Conservation (phyloP, 2,888 invertebrate genomes). For the Caradrina clavipalpis region DNA sequence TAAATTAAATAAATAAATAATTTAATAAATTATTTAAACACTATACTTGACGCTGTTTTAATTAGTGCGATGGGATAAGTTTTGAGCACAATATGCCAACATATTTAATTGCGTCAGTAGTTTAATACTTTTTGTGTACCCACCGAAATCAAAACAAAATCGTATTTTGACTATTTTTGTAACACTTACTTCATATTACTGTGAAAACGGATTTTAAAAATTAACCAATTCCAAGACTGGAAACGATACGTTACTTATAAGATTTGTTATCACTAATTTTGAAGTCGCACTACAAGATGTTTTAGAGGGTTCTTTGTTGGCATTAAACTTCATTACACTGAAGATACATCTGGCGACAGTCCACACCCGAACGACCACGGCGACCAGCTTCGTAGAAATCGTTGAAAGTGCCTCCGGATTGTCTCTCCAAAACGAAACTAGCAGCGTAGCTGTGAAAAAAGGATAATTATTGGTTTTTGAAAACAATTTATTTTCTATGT, state of each 20-base stretch:
- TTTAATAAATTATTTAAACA: conserved; percentile 87
- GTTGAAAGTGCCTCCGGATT: conserved; percentile 94
- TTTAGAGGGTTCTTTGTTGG: conserved; percentile 64
- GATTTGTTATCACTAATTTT: conserved; percentile 67
- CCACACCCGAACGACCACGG: conserved; percentile 95
- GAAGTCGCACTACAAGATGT: conserved; percentile 63
- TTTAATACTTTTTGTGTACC: conserved; percentile 64
- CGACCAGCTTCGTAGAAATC: conserved; percentile 96
- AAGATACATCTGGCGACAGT: conserved; percentile 96
- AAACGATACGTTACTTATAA: conserved; percentile 59
- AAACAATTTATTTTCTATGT: not conserved
- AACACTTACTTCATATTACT: conserved; percentile 38
- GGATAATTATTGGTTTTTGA: not conserved
- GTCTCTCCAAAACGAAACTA: conserved; percentile 95
- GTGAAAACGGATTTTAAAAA: conserved; percentile 37
- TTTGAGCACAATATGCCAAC: conserved; percentile 69
- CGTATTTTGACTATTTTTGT: conserved; percentile 59
- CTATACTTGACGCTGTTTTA: conserved; percentile 75
- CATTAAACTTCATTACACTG: conserved; percentile 97
- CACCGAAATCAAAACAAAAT: conserved; percentile 63
- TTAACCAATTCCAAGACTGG: conserved; percentile 53
- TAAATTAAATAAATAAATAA: conserved; percentile 90
- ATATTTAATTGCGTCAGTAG: conserved; percentile 61
- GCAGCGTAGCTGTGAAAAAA: conserved; percentile 93
- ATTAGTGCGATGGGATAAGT: conserved; percentile 77